phyloP scores from a whole-genome alignment of 2,888 invertebrate species.

The Griposia aprilina region DNA sequence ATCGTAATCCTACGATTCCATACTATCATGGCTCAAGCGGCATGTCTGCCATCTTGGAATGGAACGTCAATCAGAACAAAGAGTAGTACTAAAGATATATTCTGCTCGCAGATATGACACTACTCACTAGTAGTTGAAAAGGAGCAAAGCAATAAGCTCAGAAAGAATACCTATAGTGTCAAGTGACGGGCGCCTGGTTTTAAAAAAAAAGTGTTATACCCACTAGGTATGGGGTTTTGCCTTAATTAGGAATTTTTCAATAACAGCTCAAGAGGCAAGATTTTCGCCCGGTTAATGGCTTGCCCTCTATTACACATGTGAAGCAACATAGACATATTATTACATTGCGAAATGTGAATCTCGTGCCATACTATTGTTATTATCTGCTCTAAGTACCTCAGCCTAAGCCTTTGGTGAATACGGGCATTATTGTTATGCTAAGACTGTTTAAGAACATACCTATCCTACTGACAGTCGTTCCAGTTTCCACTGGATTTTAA shows the following conservation, averaged over 20 bases:
- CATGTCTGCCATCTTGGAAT: slow-evolving; percentile 94
- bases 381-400: background rate
- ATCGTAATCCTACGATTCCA: slow-evolving; percentile 92
- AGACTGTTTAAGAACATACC: background rate
- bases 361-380: background rate
- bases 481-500: background rate
- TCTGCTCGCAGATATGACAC: slow-evolving; percentile 39
- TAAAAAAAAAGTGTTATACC: background rate
- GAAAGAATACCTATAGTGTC: background rate
- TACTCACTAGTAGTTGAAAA: background rate
- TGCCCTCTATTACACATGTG: background rate
- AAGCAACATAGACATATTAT: background rate
- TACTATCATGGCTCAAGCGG: slow-evolving; percentile 93
- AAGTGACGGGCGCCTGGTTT: background rate
- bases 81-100: slow-evolving; percentile 82
- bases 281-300: background rate
- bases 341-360: background rate
- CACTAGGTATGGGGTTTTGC: background rate
- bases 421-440: background rate
- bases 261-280: background rate
- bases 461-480: background rate
- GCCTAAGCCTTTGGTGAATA: background rate
- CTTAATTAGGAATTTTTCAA: background rate
- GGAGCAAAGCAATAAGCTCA: background rate
- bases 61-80: slow-evolving; percentile 91